phyloP scores from a whole-genome alignment of 2,888 invertebrate genomes.

The Anorthoa munda region DNA sequence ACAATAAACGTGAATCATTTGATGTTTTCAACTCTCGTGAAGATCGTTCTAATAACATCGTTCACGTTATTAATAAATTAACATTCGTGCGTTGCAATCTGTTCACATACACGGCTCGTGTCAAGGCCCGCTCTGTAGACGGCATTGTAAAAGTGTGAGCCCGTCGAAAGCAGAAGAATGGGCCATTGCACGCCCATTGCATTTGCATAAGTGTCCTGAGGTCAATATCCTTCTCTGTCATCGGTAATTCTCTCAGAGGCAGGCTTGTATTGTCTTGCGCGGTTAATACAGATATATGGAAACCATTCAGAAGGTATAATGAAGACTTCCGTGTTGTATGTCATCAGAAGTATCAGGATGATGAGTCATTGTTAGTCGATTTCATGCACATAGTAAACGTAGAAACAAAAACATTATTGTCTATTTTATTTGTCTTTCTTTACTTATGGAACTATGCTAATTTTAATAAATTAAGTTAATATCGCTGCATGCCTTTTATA shows the following conservation, averaged over 20 bases:
- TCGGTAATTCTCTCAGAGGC: slow-evolving; percentile 69
- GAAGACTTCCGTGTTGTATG: slow-evolving; percentile 50
- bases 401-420: slow-evolving; percentile 33
- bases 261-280: slow-evolving; percentile 55
- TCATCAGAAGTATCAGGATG: slow-evolving; percentile 28
- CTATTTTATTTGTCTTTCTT: slow-evolving; percentile 37
- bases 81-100: slow-evolving; percentile 53
- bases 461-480: slow-evolving; percentile 12
- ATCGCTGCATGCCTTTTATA: background rate
- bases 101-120: slow-evolving; percentile 49
- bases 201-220: slow-evolving; percentile 85
- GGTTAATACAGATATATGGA: slow-evolving; percentile 53
- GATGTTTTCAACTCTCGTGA: slow-evolving; percentile 39
- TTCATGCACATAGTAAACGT: slow-evolving; percentile 26
- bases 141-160: slow-evolving; percentile 62
- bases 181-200: slow-evolving; percentile 78
- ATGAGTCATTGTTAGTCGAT: slow-evolving; percentile 45
- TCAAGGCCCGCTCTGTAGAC: slow-evolving; percentile 53
- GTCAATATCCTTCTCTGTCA: slow-evolving; percentile 81
- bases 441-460: slow-evolving; percentile 16
- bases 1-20: slow-evolving; percentile 38
- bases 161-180: slow-evolving; percentile 83
- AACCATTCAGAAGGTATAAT: slow-evolving; percentile 54
- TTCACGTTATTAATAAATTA: slow-evolving; percentile 60
- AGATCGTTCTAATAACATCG: slow-evolving; percentile 56